Percentiles rank a stretch among this genome's conserved stretches.
Evolutionary conservation across 2,888 invertebrate genomes (phyloP).

Genomic region (Mallateleia sp.): DNA sequence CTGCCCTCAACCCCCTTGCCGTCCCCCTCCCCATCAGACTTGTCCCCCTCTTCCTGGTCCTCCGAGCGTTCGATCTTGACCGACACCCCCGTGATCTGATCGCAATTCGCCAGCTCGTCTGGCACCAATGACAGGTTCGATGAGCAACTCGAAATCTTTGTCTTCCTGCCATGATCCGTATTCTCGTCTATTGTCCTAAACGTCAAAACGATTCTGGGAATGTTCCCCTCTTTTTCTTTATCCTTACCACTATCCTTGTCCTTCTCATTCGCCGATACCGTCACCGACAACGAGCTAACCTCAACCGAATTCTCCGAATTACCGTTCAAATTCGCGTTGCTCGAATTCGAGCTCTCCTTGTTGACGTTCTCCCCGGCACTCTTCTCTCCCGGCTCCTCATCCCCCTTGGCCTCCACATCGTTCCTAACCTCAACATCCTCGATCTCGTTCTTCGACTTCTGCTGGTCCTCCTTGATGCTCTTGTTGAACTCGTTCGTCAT

Average conservation of each 20-base stretch:
- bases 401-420: slow-evolving; percentile 39
- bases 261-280: slow-evolving; percentile 18
- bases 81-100: slow-evolving; percentile 88
- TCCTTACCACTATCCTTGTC: slow-evolving; percentile 65
- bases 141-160: slow-evolving; percentile 88
- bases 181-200: slow-evolving; percentile 90
- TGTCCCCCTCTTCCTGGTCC: slow-evolving; percentile 89
- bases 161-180: slow-evolving; percentile 88
- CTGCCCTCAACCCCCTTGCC: too few species aligned
- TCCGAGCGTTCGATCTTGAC: slow-evolving; percentile 88
- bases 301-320: too few species aligned
- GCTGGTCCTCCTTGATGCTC: slow-evolving; percentile 76
- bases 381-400: neutral
- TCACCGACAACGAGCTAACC: too few species aligned
- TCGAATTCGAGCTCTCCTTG: slow-evolving; percentile 23
- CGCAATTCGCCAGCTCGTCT: slow-evolving; percentile 87
- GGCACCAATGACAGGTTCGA: slow-evolving; percentile 88
- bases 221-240: slow-evolving; percentile 86
- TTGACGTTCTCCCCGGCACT: neutral
- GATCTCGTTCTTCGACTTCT: slow-evolving; percentile 27
- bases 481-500: slow-evolving; percentile 89
- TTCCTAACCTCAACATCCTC: slow-evolving; percentile 71
- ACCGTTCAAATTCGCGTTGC: slow-evolving; percentile 27
- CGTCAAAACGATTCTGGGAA: slow-evolving; percentile 92
- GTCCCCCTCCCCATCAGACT: too few species aligned